Evolutionary conservation across 2,797 vertebrate genomes (phyloP), one percentile per base, ranked within the genome.

Genomic region (Sorex maritimensis): DNA sequence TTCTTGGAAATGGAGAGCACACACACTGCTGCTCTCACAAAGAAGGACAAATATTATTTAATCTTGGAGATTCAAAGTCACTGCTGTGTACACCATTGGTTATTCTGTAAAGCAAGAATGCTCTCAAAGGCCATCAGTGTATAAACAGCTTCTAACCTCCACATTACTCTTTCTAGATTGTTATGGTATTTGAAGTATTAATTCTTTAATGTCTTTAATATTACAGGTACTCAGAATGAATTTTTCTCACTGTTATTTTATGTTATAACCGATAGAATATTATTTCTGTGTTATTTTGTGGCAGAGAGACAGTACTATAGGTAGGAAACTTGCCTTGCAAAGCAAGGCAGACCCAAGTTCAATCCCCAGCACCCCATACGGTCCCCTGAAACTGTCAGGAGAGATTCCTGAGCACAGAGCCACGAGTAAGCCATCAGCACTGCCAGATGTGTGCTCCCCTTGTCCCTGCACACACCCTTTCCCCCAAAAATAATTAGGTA

Each of bases 71-170:
- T 19, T 88, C 28, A 77, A 75, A 69, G 69, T 88, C 79, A 77
- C 79, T 67, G 67, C 44, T 93, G 41, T 74, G 38, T 67, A 83
- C 11, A 41, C 55, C 78, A 65, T 7, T 26, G 71, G 79, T 91
- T 84, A 92, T 86, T 94, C 83, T 84, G 49, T 86, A 88, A 90
- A 92, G 72, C 28, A 84, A n/a, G 61, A 75, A 69, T 93, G 52
- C 21, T 69, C 21, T 88, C 49, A 30, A 67, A 24, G 58, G 38
- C 77, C 78, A 83, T 71, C 34, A 74, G 38, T 28, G 11, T 69
- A n/a, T 44, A 73, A 5, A 0, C 5, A 23, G n/a, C 52, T 87
- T 21, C 58, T 93, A 11, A 23, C 34, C 58, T 82, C 86, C 65
- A 55, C 8, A 63, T 87, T 28, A 49, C 38, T 73, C 41, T 90